Conservation (phyloP, 2,888 invertebrate species). For the Formica aserva region DNA sequence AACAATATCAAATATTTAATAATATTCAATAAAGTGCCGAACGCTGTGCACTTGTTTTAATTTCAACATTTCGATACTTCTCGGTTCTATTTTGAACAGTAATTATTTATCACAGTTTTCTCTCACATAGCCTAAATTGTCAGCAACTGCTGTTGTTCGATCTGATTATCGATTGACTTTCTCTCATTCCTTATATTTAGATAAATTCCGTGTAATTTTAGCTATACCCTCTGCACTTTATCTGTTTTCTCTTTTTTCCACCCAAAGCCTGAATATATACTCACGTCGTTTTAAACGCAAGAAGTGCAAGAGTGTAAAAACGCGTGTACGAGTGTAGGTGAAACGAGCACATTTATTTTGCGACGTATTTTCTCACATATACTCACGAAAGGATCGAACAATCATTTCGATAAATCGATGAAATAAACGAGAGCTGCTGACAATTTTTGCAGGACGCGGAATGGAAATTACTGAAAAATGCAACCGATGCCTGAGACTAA, state of each 20-base stretch:
- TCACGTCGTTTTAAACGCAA: background rate
- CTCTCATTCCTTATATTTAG: background rate
- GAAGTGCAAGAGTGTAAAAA: conserved; percentile 6
- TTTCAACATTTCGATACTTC: background rate
- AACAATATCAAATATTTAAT: background rate
- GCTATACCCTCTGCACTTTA: background rate
- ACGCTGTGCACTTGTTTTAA: background rate
- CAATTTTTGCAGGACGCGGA: background rate
- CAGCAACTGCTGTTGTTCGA: background rate
- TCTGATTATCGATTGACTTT: background rate
- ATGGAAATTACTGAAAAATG: background rate
- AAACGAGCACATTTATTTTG: background rate
- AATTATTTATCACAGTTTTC: background rate
- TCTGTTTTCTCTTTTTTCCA: background rate
- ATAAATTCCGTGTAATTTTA: background rate
- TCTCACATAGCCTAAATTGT: background rate
- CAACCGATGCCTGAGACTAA: background rate
- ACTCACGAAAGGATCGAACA: background rate
- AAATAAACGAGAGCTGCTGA: background rate
- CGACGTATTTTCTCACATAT: background rate
- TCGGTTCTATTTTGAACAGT: background rate
- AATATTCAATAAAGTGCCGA: background rate
- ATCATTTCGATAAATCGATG: background rate
- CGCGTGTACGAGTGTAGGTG: background rate
- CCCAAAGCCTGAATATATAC: background rate